phyloP scores from a whole-genome alignment of 2,888 invertebrate species.

The Euplexia lucipara region DNA sequence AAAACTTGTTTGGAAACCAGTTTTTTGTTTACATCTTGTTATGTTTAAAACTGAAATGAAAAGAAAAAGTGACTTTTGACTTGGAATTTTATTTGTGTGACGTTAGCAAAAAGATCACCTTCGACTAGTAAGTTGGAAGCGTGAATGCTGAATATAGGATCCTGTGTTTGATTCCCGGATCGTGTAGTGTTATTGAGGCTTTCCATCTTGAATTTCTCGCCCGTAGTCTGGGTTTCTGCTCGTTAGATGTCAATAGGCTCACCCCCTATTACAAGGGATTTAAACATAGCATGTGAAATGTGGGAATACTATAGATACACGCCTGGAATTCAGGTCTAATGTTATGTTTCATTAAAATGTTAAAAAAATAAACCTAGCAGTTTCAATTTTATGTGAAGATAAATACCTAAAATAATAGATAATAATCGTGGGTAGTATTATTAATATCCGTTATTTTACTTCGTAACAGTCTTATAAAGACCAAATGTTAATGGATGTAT shows the following conservation, averaged over 20 bases:
- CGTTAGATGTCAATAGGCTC: no score
- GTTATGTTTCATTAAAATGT: no score
- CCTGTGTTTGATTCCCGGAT: no score
- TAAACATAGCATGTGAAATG: neutral
- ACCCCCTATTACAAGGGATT: no score
- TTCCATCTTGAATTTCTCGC: no score
- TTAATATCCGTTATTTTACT: slow-evolving; percentile 58
- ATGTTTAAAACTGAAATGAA: slow-evolving; percentile 17
- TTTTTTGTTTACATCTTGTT: slow-evolving; percentile 42
- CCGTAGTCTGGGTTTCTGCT: no score
- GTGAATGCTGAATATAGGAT: no score
- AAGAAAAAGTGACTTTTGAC: slow-evolving; percentile 20
- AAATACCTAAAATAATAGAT: slow-evolving; percentile 22
- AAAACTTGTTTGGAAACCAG: slow-evolving; percentile 25
- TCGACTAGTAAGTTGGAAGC: no score
- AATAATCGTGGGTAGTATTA: slow-evolving; percentile 52
- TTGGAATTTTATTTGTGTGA: slow-evolving; percentile 1
- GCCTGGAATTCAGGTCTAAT: no score
- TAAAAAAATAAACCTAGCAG: slow-evolving; percentile 27
- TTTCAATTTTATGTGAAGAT: slow-evolving; percentile 13
- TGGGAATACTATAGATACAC: no score
- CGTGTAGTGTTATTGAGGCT: no score
- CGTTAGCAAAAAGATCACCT: neutral
- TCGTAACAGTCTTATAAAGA: slow-evolving; percentile 52
- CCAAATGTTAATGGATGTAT: slow-evolving; percentile 55